Conservation (phyloP, 2,797 vertebrate species). For the Taeniopygia guttata region DNA sequence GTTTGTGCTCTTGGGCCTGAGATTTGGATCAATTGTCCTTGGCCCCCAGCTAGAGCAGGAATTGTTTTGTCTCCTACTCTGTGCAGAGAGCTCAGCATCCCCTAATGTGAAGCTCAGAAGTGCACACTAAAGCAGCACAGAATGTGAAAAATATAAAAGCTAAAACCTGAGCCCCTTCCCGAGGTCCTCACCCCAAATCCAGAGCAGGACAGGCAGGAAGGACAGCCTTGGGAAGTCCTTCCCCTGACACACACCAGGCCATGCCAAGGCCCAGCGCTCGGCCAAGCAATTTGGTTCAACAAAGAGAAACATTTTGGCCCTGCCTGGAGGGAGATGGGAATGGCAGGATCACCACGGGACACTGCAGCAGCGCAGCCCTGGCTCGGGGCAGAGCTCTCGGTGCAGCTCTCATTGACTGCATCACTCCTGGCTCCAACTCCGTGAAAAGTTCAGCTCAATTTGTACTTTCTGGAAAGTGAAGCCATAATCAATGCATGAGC, state of each 20-base stretch:
- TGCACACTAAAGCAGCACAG: not conserved
- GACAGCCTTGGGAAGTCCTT: not conserved
- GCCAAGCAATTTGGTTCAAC: not conserved
- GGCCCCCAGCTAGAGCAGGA: not conserved
- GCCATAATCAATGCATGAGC: not conserved
- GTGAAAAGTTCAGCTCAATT: not conserved
- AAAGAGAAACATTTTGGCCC: not conserved
- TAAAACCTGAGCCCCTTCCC: not conserved
- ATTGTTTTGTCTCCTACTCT: not conserved
- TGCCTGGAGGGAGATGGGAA: not conserved
- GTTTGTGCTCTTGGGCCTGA: not conserved
- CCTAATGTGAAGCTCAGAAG: accelerated
- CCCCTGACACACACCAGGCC: accelerated
- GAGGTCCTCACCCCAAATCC: not conserved
- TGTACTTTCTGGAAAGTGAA: not conserved
- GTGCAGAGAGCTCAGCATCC: not conserved
- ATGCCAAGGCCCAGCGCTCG: not conserved
- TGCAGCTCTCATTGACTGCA: not conserved
- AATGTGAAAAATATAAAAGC: not conserved
- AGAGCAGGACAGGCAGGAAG: not conserved
- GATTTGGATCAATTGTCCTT: not conserved
- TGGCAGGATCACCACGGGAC: not conserved
- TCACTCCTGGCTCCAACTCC: not conserved
- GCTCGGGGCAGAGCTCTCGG: not conserved
- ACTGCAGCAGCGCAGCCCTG: not conserved